These are phyloP conservation scores for Champsocephalus gunnari DNA, from an alignment of 2,797 vertebrate genomes.

Conservation along the genomic window DNA sequence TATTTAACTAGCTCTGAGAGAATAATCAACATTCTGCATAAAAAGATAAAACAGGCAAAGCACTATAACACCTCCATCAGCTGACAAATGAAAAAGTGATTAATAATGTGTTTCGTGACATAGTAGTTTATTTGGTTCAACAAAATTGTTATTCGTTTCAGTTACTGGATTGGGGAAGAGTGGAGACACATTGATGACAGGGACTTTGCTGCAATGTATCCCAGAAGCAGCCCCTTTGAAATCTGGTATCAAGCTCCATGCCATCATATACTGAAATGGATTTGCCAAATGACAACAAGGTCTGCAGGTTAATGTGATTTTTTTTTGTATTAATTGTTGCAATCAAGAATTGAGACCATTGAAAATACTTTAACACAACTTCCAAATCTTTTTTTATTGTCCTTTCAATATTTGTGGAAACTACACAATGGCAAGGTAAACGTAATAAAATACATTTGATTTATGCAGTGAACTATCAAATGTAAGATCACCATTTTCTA, in stretches of 20 bases:
- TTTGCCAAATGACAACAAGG: conserved; percentile 74
- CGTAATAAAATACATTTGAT: conserved; percentile 48
- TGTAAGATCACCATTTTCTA: conserved; percentile 21
- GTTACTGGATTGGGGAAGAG: conserved; percentile 73
- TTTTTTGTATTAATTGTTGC: not conserved
- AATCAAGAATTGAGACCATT: conserved; percentile 6
- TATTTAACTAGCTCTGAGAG: too few species aligned
- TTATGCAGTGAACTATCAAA: conserved; percentile 48
- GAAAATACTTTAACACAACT: conserved; percentile 5
- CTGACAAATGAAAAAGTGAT: conserved; percentile 6
- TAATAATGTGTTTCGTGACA: not conserved
- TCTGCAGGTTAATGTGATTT: not conserved
- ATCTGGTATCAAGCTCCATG: conserved; percentile 83
- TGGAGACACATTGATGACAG: conserved; percentile 38
- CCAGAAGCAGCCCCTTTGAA: conserved; percentile 58
- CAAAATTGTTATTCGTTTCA: conserved; percentile 45
- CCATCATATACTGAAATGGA: conserved; percentile 72
- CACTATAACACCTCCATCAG: too few species aligned
- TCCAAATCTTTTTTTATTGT: conserved; percentile 59
- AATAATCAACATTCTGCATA: too few species aligned
- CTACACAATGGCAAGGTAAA: conserved; percentile 42
- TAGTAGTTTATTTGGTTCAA: too few species aligned
- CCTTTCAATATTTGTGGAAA: conserved; percentile 18
- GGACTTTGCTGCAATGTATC: conserved; percentile 78
- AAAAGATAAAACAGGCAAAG: not conserved